These are phyloP conservation scores for Xanthorhoe designata DNA, from an alignment of 2,888 invertebrate species.

Conservation along the genomic window DNA sequence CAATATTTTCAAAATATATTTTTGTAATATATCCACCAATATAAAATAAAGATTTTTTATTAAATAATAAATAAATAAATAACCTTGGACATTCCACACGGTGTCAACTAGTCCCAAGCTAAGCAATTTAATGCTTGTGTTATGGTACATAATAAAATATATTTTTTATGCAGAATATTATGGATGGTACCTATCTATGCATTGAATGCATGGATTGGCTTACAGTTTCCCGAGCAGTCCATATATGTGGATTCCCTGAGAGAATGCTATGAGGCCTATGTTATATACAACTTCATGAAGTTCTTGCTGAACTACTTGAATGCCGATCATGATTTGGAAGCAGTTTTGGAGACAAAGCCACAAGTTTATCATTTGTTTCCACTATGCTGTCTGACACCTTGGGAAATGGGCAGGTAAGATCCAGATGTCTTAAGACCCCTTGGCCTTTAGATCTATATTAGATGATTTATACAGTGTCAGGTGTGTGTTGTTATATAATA, in stretches of 20 bases:
- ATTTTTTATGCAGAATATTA: slow-evolving; percentile 88
- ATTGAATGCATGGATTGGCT: slow-evolving; percentile 96
- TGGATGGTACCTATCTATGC: slow-evolving; percentile 99
- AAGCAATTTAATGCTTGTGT: too few species aligned
- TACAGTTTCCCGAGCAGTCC: slow-evolving; percentile 93
- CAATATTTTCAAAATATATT: too few species aligned
- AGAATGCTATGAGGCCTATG: slow-evolving; percentile 99
- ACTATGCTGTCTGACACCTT: slow-evolving; percentile 95
- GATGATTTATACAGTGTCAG: too few species aligned
- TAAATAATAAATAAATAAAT: too few species aligned
- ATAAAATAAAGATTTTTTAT: too few species aligned
- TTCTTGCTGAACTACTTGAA: slow-evolving; percentile 96
- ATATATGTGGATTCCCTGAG: slow-evolving; percentile 97
- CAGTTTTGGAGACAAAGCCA: slow-evolving; percentile 91
- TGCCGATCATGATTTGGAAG: slow-evolving; percentile 94
- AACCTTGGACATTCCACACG: too few species aligned
- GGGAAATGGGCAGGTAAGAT: slow-evolving; percentile 94
- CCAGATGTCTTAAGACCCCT: background rate
- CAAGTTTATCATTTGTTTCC: slow-evolving; percentile 96
- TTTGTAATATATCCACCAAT: too few species aligned
- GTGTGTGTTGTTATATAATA: too few species aligned
- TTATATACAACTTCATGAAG: slow-evolving; percentile 99
- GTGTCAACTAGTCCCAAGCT: too few species aligned
- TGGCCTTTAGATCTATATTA: too few species aligned
- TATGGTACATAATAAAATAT: background rate